Conservation (phyloP, 2,888 invertebrate species). For the Teinopalpus imperialis region DNA sequence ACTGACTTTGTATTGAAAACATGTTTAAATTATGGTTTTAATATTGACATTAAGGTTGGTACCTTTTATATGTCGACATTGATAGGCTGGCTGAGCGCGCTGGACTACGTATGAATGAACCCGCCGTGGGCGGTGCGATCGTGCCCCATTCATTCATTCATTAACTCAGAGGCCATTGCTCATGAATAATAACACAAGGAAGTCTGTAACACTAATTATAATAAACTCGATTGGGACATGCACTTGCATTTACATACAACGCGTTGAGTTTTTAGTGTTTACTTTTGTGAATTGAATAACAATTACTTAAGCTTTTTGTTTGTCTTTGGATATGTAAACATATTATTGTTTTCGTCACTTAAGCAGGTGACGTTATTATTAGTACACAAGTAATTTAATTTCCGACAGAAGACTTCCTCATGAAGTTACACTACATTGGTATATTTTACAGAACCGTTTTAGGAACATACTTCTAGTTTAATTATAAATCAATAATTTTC, state of each 20-base stretch:
- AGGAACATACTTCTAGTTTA: too few species aligned
- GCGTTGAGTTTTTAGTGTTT: constrained; percentile 9
- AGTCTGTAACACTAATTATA: constrained; percentile 58
- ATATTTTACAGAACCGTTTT: too few species aligned
- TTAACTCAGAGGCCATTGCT: constrained; percentile 73
- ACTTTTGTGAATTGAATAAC: constrained; percentile 14
- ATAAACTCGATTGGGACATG: constrained; percentile 35
- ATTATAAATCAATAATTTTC: too few species aligned
- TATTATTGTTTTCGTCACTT: neutral
- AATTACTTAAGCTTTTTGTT: constrained; percentile 24
- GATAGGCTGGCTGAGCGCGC: constrained; percentile 62
- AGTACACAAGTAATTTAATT: too few species aligned
- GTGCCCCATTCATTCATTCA: constrained; percentile 76
- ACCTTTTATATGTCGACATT: constrained; percentile 48
- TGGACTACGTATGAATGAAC: constrained; percentile 75
- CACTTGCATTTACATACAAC: constrained; percentile 18
- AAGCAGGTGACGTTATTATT: too few species aligned
- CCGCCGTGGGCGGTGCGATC: constrained; percentile 56
- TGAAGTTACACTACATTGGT: too few species aligned
- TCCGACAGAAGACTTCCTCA: too few species aligned
- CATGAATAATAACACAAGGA: constrained; percentile 76
- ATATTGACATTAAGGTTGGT: constrained; percentile 25
- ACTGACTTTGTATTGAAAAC: constrained; percentile 4
- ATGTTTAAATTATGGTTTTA: constrained; percentile 10
- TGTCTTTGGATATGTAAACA: neutral